Percentiles rank a stretch among this genome's conserved stretches.
Conservation (phyloP, 1,140 invertebrate species). For the Aphelenchoides avenae region DNA sequence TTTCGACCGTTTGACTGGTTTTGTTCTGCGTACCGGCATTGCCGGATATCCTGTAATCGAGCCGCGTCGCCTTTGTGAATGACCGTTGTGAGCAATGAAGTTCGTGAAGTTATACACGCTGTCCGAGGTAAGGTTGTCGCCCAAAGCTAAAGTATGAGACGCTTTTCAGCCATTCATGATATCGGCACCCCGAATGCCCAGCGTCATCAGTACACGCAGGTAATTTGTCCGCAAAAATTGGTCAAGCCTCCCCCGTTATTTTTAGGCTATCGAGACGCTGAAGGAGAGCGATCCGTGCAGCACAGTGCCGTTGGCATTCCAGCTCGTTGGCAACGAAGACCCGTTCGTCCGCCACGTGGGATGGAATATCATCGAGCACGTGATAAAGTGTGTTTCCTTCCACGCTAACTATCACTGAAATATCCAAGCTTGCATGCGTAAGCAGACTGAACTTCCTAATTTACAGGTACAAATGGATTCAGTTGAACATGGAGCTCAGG, state of each 20-base stretch:
- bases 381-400: slow-evolving; percentile 36
- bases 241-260: neutral
- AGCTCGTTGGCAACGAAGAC: slow-evolving; percentile 18
- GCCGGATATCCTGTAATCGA: too few species aligned
- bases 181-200: slow-evolving; percentile 29
- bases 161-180: slow-evolving; percentile 42
- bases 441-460: slow-evolving; percentile 24
- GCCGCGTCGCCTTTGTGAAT: too few species aligned
- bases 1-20: too few species aligned
- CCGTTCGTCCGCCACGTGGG: slow-evolving; percentile 30
- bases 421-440: slow-evolving; percentile 15
- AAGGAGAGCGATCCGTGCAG: slow-evolving; percentile 24
- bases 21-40: too few species aligned
- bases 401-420: neutral
- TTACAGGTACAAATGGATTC: slow-evolving; percentile 45
- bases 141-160: too few species aligned
- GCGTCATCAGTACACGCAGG: slow-evolving; percentile 25
- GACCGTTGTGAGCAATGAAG: slow-evolving; percentile 4
- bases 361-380: slow-evolving; percentile 48
- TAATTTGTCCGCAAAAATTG: slow-evolving; percentile 9
- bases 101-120: slow-evolving; percentile 30
- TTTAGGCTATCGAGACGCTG: slow-evolving; percentile 35
- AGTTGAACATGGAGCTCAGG: slow-evolving; percentile 15
- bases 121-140: too few species aligned
- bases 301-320: slow-evolving; percentile 33